phyloP scores from a whole-genome alignment of 2,797 vertebrate species.

The Muscicapa striata region DNA sequence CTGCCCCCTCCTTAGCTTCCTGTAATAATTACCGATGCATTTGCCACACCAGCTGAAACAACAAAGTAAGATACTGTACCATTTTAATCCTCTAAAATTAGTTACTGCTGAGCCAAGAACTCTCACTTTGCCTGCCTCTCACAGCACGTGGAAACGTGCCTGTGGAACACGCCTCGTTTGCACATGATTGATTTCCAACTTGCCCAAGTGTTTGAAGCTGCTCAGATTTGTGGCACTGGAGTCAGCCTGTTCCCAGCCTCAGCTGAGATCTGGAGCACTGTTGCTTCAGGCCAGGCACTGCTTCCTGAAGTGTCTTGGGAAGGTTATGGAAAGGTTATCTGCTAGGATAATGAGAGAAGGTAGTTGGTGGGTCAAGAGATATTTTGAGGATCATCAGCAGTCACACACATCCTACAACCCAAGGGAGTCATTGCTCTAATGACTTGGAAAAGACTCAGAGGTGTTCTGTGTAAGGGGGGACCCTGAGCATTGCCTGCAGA shows the following conservation, averaged over 20 bases:
- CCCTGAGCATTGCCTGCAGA: background rate
- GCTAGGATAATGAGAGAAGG: background rate
- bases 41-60: constrained; percentile 70
- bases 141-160: background rate
- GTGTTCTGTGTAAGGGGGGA: background rate
- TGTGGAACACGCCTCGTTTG: background rate
- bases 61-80: constrained; percentile 58
- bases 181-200: background rate
- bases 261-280: background rate
- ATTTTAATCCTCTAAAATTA: constrained; percentile 57
- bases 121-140: background rate
- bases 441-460: background rate
- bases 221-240: background rate
- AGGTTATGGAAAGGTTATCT: constrained; percentile 33
- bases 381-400: background rate
- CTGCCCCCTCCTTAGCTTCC: constrained; percentile 6
- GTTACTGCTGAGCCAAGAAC: constrained; percentile 12
- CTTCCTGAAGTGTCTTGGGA: background rate
- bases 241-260: background rate
- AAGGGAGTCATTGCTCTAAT: background rate
- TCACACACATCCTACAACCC: background rate
- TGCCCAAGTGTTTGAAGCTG: background rate
- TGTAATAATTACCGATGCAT: constrained; percentile 35
- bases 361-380: constrained; percentile 17
- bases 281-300: background rate